phyloP scores from a whole-genome alignment of 2,113 vertebrate species.

The Chauna torquata region DNA sequence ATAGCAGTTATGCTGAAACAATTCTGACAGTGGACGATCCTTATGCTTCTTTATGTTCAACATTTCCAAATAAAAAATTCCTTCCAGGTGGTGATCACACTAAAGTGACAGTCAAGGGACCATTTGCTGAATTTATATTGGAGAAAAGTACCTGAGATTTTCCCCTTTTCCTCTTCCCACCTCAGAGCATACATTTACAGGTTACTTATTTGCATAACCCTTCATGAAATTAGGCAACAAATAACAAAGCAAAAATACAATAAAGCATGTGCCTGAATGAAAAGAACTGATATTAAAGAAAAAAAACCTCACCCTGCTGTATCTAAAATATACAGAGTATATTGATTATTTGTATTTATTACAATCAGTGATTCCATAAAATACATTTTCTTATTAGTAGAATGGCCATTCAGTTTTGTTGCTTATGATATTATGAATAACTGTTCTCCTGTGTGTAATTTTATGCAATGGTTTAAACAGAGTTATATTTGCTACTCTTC shows the following conservation, averaged over 20 bases:
- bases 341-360: not conserved
- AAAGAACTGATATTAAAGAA: not conserved
- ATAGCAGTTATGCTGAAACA: not conserved
- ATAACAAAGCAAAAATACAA: not conserved
- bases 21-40: not conserved
- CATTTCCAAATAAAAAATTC: not conserved
- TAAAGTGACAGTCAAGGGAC: not conserved
- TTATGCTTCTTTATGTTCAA: not conserved
- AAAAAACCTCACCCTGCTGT: accelerated
- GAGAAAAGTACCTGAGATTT: not conserved
- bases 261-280: not conserved
- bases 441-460: not conserved
- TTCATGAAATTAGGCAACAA: not conserved
- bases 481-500: not conserved
- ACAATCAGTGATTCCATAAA: not conserved
- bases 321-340: not conserved
- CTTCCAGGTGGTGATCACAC: not conserved
- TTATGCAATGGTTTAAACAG: not conserved
- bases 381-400: not conserved
- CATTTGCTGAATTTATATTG: not conserved
- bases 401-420: not conserved
- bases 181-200: not conserved
- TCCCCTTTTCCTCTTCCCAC: not conserved
- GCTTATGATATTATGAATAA: not conserved
- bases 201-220: not conserved